A percentile compares a stretch with the other conserved stretches of the same genome.
phyloP scores from a whole-genome alignment of 2,113 vertebrate genomes.

The Microtus richardsoni region DNA sequence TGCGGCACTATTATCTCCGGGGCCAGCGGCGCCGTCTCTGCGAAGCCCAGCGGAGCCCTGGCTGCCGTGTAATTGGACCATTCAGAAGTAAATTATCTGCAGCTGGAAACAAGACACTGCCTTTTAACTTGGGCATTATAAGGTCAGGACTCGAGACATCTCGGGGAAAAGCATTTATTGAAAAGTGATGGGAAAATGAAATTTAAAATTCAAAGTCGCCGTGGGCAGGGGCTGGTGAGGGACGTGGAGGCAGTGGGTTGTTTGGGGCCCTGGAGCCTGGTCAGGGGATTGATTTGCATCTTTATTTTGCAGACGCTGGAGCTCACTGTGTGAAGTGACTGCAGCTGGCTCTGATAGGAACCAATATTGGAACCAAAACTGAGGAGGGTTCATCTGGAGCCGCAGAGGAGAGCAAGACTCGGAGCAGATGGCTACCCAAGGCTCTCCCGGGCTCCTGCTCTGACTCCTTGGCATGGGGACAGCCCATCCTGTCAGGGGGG shows the following conservation, averaged over 20 bases:
- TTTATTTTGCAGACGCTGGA: conserved; percentile 82
- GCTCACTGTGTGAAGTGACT: conserved; percentile 53
- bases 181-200: conserved; percentile 76
- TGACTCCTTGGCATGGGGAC: not conserved
- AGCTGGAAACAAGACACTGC: conserved; percentile 79
- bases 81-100: conserved; percentile 85
- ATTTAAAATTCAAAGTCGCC: conserved; percentile 83
- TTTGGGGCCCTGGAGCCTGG: conserved; percentile 49
- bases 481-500: rapidly evolving
- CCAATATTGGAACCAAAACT: conserved; percentile 72
- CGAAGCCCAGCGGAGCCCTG: not conserved
- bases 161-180: conserved; percentile 70
- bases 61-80: conserved; percentile 80
- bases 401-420: not conserved
- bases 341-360: conserved; percentile 64
- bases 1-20: conserved; percentile 79
- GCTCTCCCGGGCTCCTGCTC: rapidly evolving
- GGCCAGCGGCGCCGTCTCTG: conserved; percentile 67
- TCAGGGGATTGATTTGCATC: conserved; percentile 80
- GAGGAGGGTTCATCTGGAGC: not conserved
- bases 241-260: conserved; percentile 36
- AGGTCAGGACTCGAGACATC: conserved; percentile 68
- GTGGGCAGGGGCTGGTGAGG: not conserved
- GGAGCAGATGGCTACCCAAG: not conserved
- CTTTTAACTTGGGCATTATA: conserved; percentile 65